A percentile compares a stretch with the other conserved stretches of the same genome.
phyloP scores from a whole-genome alignment of 2,113 vertebrate species.

The Acanthisitta chloris region DNA sequence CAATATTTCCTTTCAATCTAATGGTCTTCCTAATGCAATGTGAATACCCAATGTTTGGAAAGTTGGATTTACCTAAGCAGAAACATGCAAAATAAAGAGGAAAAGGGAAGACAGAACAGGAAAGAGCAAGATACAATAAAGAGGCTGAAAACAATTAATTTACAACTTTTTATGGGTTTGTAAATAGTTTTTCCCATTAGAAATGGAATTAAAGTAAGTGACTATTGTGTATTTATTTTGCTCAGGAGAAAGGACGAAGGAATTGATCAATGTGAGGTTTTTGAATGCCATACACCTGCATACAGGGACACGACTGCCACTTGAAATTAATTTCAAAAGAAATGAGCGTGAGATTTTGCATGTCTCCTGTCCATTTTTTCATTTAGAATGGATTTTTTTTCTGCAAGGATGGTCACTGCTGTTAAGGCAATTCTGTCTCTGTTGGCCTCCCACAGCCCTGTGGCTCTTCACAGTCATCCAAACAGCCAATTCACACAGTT shows the following conservation, averaged over 20 bases:
- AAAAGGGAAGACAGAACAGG: background rate
- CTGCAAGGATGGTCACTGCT: background rate
- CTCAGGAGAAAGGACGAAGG: background rate
- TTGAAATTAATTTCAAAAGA: background rate
- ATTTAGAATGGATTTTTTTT: background rate
- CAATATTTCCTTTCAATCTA: background rate
- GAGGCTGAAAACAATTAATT: background rate
- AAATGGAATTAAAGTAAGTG: background rate
- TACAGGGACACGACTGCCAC: accelerated
- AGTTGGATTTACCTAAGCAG: background rate
- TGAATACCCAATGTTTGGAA: background rate
- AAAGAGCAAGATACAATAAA: background rate
- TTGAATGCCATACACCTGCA: background rate
- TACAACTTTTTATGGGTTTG: background rate
- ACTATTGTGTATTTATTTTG: background rate
- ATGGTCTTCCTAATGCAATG: background rate
- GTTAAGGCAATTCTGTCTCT: background rate
- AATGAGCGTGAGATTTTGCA: background rate
- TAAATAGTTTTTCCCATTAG: background rate
- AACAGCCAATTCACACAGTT: background rate
- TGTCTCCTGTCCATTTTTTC: background rate
- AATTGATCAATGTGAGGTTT: background rate
- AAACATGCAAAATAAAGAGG: background rate
- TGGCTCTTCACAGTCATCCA: accelerated
- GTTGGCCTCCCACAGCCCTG: background rate